phyloP scores from a whole-genome alignment of 1,140 invertebrate genomes.

The Caenorhabditis briggsae region DNA sequence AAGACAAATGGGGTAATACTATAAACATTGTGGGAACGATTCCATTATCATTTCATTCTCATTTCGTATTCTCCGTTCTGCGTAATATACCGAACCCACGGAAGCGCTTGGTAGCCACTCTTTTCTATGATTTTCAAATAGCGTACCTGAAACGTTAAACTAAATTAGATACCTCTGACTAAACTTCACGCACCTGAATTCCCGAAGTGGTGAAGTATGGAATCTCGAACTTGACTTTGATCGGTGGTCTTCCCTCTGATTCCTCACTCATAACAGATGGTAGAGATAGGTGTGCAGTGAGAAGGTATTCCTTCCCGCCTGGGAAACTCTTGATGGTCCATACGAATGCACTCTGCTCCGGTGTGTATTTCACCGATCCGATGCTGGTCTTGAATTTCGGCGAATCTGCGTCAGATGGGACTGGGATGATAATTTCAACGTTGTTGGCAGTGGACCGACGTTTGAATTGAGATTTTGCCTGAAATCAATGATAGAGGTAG shows the following conservation, averaged over 20 bases:
- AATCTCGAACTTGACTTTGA: constrained; percentile 99
- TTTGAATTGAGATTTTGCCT: constrained; percentile 98
- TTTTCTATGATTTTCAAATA: constrained; percentile 99
- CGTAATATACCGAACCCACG: constrained; percentile 96
- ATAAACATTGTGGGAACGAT: neutral
- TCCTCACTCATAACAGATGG: constrained; percentile 93
- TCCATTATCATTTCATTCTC: constrained; percentile 81
- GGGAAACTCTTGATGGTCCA: constrained; percentile 80
- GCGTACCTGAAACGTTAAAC: constrained; percentile 81
- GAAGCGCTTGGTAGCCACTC: constrained; percentile 97
- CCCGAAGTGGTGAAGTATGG: constrained; percentile 99
- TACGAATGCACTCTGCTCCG: constrained; percentile 81
- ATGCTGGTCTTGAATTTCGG: constrained; percentile 81
- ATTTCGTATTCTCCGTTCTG: constrained; percentile 99
- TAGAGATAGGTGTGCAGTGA: constrained; percentile 97
- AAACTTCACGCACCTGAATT: constrained; percentile 84
- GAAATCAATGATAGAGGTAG: constrained; percentile 66
- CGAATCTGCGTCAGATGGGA: constrained; percentile 81
- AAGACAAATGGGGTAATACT: neutral
- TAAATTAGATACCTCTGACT: neutral
- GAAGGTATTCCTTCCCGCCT: constrained; percentile 96
- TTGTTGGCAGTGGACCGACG: constrained; percentile 87
- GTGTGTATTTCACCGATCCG: constrained; percentile 81
- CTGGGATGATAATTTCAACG: constrained; percentile 81
- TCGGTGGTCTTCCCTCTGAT: constrained; percentile 94